phyloP scores from a whole-genome alignment of 2,113 vertebrate genomes.

The Clarias magur region DNA sequence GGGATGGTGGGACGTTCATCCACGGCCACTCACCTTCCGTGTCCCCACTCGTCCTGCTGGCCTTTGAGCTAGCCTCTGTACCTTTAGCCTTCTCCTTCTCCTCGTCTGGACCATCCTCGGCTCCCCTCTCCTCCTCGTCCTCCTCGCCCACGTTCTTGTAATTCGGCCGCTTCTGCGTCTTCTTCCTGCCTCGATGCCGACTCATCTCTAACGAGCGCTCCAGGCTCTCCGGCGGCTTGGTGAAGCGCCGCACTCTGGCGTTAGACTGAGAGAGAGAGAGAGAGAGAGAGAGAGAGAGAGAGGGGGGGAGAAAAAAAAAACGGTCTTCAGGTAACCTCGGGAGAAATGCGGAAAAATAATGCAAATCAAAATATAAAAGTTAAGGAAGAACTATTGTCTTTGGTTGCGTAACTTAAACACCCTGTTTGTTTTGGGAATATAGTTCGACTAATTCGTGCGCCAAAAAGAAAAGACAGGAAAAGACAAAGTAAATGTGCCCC shows the following conservation, averaged over 20 bases:
- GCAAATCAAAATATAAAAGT: not conserved
- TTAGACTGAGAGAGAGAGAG: slow-evolving; percentile 68
- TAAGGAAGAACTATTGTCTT: too few species aligned
- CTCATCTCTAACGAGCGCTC: slow-evolving; percentile 95
- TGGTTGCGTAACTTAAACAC: too few species aligned
- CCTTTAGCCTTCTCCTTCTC: slow-evolving; percentile 79
- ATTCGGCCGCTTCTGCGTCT: slow-evolving; percentile 90
- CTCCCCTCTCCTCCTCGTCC: slow-evolving; percentile 87
- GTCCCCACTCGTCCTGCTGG: slow-evolving; percentile 86
- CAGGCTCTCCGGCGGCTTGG: slow-evolving; percentile 88
- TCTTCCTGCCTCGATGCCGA: slow-evolving; percentile 88
- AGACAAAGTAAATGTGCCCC: too few species aligned
- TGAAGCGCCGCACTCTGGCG: slow-evolving; percentile 86
- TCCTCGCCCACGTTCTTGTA: slow-evolving; percentile 99
- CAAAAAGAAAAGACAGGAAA: too few species aligned
- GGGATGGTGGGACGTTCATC: slow-evolving; percentile 56
- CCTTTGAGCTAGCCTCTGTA: slow-evolving; percentile 85
- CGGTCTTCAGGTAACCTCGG: not conserved
- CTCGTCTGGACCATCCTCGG: slow-evolving; percentile 76
- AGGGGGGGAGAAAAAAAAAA: not conserved
- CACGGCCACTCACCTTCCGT: slow-evolving; percentile 85
- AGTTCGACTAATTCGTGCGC: too few species aligned
- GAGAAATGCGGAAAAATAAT: not conserved
- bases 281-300: too few species aligned
- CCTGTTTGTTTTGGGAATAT: too few species aligned